Evolutionary conservation across 2,797 vertebrate genomes (phyloP).

Genomic region (Spizella passerina): DNA sequence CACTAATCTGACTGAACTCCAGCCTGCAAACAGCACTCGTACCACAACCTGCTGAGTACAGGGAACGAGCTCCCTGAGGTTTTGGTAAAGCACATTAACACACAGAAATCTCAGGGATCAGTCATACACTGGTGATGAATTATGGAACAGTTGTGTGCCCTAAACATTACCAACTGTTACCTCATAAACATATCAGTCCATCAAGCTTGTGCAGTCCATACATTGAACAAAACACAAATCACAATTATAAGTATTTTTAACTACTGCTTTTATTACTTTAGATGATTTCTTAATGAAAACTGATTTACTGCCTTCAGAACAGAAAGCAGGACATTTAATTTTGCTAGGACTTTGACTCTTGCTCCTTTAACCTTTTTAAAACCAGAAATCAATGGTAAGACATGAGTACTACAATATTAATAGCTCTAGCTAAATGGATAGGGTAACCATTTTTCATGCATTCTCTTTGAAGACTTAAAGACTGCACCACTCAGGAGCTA

Average conservation of each 20-base stretch:
- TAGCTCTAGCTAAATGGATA: neutral
- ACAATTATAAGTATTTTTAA: neutral
- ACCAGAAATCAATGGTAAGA: neutral
- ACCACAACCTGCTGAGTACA: neutral
- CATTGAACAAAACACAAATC: neutral
- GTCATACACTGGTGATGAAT: neutral
- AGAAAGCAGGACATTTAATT: neutral
- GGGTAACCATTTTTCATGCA: neutral
- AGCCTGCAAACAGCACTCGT: neutral
- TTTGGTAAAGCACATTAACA: neutral
- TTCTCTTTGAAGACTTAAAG: neutral
- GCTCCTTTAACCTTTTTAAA: neutral
- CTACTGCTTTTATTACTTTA: neutral
- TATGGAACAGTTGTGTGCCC: neutral
- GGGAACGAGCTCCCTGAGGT: neutral
- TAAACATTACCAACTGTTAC: neutral
- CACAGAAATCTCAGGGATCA: neutral
- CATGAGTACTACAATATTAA: neutral
- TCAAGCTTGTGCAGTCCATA: neutral
- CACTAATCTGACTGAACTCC: neutral
- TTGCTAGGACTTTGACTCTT: neutral
- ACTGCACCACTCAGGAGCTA: neutral
- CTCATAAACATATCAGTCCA: neutral
- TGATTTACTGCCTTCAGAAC: neutral
- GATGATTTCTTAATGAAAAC: neutral